Conservation (phyloP, 1,140 invertebrate genomes). For the Drosophila lini region DNA sequence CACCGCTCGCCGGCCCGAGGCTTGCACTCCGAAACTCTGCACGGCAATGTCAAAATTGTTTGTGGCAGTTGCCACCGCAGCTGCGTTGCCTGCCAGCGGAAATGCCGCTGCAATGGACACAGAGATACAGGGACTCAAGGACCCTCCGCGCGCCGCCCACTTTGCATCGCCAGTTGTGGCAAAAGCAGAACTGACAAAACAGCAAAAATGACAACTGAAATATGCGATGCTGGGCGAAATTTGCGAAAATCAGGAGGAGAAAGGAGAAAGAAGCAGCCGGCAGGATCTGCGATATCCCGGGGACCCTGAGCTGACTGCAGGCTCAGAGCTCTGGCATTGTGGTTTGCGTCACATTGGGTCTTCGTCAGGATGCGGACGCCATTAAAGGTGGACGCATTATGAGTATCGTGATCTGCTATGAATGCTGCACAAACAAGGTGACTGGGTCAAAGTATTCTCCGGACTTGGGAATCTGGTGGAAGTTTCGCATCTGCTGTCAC, state of each 20-base stretch:
- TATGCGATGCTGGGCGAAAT: conserved; percentile 65
- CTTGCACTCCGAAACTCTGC: conserved; percentile 34
- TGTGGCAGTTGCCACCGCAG: conserved; percentile 77
- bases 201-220: conserved; percentile 77
- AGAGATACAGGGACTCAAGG: background rate
- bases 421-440: conserved; percentile 12
- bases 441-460: conserved; percentile 4
- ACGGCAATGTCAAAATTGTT: conserved; percentile 77
- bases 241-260: conserved; percentile 23
- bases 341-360: conserved; percentile 52
- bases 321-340: conserved; percentile 48
- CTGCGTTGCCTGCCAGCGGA: conserved; percentile 69
- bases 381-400: conserved; percentile 8
- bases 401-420: conserved; percentile 16
- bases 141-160: conserved; percentile 3
- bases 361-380: conserved; percentile 27
- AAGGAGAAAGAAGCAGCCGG: background rate
- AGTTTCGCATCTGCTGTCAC: background rate
- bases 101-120: conserved; percentile 51
- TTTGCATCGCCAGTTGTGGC: conserved; percentile 31
- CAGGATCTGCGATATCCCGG: conserved; percentile 26
- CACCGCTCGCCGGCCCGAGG: conserved; percentile 6
- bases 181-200: conserved; percentile 71
- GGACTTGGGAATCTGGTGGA: background rate
- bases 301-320: conserved; percentile 36